Percentiles rank a stretch among this genome's conserved stretches.
These are phyloP conservation scores for Astur gentilis DNA, from an alignment of 2,113 vertebrate genomes.

Conservation along the genomic window DNA sequence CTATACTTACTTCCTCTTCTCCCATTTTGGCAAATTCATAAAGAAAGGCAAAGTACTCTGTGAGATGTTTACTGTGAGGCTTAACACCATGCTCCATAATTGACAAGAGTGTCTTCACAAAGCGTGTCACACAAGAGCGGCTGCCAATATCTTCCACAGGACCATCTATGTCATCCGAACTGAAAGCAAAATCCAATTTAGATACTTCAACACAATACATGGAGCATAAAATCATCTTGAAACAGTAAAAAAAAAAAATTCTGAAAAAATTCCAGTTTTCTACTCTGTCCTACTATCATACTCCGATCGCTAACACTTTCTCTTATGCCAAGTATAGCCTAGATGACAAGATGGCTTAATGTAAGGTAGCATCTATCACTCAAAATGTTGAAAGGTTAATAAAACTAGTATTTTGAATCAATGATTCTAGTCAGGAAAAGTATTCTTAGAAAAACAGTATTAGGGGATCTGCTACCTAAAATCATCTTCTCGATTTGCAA, in stretches of 20 bases:
- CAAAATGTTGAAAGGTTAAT: not conserved
- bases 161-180: conserved; percentile 96
- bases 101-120: conserved; percentile 93
- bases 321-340: not conserved
- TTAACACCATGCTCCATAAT: conserved; percentile 99
- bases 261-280: not conserved
- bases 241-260: not conserved
- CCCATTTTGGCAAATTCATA: conserved; percentile 99
- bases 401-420: not conserved
- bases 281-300: not conserved
- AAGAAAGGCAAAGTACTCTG: conserved; percentile 97
- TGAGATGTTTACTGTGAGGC: conserved; percentile 98
- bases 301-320: no score
- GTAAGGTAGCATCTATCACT: not conserved
- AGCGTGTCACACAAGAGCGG: conserved; percentile 95
- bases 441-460: not conserved
- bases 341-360: not conserved
- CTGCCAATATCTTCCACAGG: conserved; percentile 98
- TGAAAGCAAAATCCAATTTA: conserved; percentile 50
- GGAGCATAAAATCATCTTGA: not conserved
- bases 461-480: not conserved
- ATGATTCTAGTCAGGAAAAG: not conserved
- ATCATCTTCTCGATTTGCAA: not conserved
- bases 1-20: conserved; percentile 88
- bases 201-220: not conserved